These are phyloP conservation scores for Ictalurus furcatus DNA, from an alignment of 2,113 vertebrate species.

Conservation along the genomic window DNA sequence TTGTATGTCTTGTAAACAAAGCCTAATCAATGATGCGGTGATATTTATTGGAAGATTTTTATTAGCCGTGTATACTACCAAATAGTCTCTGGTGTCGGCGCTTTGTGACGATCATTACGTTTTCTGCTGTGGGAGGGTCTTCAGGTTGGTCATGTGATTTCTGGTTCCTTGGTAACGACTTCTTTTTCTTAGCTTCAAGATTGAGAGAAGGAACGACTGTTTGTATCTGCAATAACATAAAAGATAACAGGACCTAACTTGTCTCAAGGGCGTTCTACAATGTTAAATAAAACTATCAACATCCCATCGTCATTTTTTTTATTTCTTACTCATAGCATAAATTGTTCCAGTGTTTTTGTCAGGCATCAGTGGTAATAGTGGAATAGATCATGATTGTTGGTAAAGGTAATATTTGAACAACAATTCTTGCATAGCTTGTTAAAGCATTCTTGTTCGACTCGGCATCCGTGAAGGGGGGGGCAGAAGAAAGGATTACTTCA, in stretches of 20 bases:
- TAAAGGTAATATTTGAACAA: conserved; percentile 12
- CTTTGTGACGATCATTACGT: background rate
- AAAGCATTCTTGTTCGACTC: conserved; percentile 1
- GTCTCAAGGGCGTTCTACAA: background rate
- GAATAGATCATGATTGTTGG: background rate
- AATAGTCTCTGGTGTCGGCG: background rate
- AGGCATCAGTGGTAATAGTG: background rate
- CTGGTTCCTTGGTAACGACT: background rate
- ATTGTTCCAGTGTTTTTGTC: background rate
- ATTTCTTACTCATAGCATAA: background rate
- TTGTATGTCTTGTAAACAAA: background rate
- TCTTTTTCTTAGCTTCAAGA: background rate
- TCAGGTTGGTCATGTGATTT: background rate
- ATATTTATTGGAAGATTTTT: background rate
- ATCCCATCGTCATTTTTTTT: background rate
- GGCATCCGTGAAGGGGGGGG: background rate
- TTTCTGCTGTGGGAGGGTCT: background rate
- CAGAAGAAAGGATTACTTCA: background rate
- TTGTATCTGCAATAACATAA: background rate
- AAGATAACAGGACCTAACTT: background rate
- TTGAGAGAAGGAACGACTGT: background rate
- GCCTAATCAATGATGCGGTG: background rate
- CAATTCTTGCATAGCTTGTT: conserved; percentile 2
- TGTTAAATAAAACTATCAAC: too few species aligned
- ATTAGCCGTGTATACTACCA: background rate